A percentile compares a stretch with the other conserved stretches of the same genome.
phyloP scores from a whole-genome alignment of 2,797 vertebrate genomes.

The Melopsittacus undulatus region DNA sequence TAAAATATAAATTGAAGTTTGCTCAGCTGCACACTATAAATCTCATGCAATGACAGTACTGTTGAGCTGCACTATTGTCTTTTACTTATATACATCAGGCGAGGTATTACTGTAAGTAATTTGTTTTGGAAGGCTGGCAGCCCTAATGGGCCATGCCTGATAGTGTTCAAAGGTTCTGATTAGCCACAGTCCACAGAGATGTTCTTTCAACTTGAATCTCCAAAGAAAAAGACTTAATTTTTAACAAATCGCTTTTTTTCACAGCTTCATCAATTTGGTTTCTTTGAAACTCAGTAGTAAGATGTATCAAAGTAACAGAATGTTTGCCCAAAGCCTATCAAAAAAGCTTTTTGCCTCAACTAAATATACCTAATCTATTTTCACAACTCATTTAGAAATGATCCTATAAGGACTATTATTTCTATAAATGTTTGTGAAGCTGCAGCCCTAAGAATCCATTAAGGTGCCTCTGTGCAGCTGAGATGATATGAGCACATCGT shows the following conservation, averaged over 20 bases:
- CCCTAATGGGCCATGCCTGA: constrained; percentile 70
- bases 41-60: constrained; percentile 59
- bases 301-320: constrained; percentile 55
- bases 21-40: constrained; percentile 79
- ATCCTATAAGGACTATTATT: constrained; percentile 36
- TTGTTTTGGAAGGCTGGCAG: constrained; percentile 69
- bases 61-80: constrained; percentile 50
- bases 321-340: constrained; percentile 53
- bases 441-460: constrained; percentile 5
- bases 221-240: constrained; percentile 64
- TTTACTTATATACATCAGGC: constrained; percentile 51
- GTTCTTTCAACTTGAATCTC: constrained; percentile 65
- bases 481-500: not conserved
- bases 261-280: constrained; percentile 47
- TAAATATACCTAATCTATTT: constrained; percentile 52
- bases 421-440: not conserved
- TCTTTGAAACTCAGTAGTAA: constrained; percentile 57
- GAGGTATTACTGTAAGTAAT: constrained; percentile 68
- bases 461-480: constrained; percentile 22
- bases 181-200: constrained; percentile 62
- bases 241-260: constrained; percentile 60
- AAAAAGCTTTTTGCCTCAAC: constrained; percentile 16
- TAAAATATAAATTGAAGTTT: constrained; percentile 73
- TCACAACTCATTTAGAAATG: constrained; percentile 49
- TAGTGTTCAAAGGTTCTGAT: constrained; percentile 73